Evolutionary conservation across 2,888 invertebrate species (phyloP).

Genomic region (Sipha maydis): DNA sequence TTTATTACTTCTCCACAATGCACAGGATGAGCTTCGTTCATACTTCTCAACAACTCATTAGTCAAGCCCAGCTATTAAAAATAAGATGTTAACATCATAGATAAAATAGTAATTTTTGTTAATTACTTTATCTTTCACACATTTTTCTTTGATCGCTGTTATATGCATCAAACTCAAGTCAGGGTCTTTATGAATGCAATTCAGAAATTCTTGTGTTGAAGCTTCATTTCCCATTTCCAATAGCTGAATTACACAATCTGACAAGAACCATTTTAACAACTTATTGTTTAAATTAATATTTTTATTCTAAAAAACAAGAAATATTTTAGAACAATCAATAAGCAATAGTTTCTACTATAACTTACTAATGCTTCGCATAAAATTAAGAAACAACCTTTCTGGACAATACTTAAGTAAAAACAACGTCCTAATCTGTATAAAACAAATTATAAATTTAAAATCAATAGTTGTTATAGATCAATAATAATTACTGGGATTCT

Average conservation of each 20-base stretch:
- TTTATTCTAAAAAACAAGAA: constrained; percentile 47
- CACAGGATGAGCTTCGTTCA: constrained; percentile 76
- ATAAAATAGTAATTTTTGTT: constrained; percentile 21
- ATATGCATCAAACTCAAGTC: constrained; percentile 58
- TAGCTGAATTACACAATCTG: constrained; percentile 55
- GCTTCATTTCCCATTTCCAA: constrained; percentile 61
- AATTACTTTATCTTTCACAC: constrained; percentile 48
- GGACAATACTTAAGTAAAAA: constrained; percentile 51
- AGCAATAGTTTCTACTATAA: neutral
- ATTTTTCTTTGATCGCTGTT: constrained; percentile 55
- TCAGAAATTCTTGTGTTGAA: constrained; percentile 54
- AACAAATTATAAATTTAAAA: neutral
- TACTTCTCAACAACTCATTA: constrained; percentile 75
- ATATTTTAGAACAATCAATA: neutral
- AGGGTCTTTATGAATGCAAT: constrained; percentile 56
- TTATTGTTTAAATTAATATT: constrained; percentile 36
- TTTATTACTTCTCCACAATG: constrained; percentile 79
- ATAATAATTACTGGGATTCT: constrained; percentile 39
- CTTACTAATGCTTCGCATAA: constrained; percentile 55
- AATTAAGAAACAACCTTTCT: constrained; percentile 56
- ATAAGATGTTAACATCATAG: neutral
- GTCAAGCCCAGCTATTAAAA: constrained; percentile 75
- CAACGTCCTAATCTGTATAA: constrained; percentile 21
- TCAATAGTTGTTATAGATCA: neutral
- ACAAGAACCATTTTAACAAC: constrained; percentile 54